Conservation (phyloP, 2,797 vertebrate genomes). For the Austrolebias charrua region DNA sequence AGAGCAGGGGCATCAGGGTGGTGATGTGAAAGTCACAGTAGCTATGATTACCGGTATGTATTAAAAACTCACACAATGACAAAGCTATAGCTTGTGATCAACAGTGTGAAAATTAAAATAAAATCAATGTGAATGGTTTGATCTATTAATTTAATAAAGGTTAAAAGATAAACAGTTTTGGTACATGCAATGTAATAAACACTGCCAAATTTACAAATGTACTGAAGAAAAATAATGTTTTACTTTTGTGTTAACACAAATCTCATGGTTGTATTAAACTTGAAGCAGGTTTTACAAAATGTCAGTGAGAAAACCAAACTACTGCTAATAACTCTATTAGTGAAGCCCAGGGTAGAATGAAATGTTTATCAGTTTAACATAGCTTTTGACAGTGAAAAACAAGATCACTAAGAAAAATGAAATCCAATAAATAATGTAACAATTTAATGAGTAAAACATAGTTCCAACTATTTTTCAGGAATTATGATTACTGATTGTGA, state of each 20-base stretch:
- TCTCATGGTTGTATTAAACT: neutral
- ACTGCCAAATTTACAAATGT: neutral
- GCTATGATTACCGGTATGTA: slow-evolving; percentile 3
- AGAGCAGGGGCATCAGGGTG: slow-evolving; percentile 7
- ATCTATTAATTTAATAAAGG: neutral
- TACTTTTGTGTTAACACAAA: neutral
- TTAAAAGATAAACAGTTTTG: neutral
- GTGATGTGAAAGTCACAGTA: slow-evolving; percentile 19
- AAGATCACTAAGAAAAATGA: neutral
- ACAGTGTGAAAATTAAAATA: slow-evolving; percentile 2
- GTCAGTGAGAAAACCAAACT: neutral
- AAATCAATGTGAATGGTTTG: neutral
- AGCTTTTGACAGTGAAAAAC: neutral
- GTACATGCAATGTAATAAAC: too few species aligned
- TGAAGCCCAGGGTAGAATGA: neutral
- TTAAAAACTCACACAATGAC: neutral
- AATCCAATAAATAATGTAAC: neutral
- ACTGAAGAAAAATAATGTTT: neutral
- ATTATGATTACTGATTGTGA: too few species aligned
- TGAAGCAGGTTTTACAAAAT: neutral
- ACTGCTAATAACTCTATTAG: too few species aligned
- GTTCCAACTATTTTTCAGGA: neutral
- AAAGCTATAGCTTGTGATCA: neutral
- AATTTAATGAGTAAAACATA: neutral
- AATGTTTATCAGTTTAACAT: neutral